Percentiles rank a stretch among this genome's conserved stretches.
phyloP scores from a whole-genome alignment of 2,797 vertebrate species.

The Enteromius afrohamiltoni region DNA sequence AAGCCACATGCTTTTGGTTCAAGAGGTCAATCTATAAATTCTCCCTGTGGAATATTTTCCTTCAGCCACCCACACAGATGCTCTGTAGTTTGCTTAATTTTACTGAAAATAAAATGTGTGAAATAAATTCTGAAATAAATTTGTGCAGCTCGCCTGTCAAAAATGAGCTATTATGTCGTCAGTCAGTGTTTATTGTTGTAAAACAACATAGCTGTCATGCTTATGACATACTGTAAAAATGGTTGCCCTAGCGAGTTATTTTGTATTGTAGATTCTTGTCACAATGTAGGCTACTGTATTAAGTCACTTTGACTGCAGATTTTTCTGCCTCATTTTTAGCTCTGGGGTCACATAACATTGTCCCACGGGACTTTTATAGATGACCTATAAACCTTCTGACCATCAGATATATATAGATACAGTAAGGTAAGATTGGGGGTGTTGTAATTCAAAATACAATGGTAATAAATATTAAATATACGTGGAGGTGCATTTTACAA shows the following conservation, averaged over 20 bases:
- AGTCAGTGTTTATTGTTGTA: conserved; percentile 11
- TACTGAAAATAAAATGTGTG: too few species aligned
- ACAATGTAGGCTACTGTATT: neutral
- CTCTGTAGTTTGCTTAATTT: neutral
- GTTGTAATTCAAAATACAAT: too few species aligned
- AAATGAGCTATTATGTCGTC: neutral
- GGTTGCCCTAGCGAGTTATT: neutral
- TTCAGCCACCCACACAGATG: neutral
- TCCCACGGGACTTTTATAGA: neutral
- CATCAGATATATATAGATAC: neutral
- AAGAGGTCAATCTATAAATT: conserved; percentile 15
- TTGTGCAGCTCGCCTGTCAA: neutral
- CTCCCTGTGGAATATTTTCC: neutral
- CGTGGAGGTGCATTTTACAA: neutral
- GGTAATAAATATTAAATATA: neutral
- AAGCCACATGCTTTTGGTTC: neutral
- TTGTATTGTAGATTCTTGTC: neutral
- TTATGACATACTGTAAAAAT: conserved; percentile 13
- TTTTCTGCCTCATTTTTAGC: neutral
- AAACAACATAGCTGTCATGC: neutral
- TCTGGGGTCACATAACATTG: neutral
- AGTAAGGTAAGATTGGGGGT: neutral
- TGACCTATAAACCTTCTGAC: neutral
- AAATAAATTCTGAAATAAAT: conserved; percentile 2
- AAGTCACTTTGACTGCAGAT: neutral